phyloP scores from a whole-genome alignment of 2,113 vertebrate genomes.

The Stercorarius parasiticus region DNA sequence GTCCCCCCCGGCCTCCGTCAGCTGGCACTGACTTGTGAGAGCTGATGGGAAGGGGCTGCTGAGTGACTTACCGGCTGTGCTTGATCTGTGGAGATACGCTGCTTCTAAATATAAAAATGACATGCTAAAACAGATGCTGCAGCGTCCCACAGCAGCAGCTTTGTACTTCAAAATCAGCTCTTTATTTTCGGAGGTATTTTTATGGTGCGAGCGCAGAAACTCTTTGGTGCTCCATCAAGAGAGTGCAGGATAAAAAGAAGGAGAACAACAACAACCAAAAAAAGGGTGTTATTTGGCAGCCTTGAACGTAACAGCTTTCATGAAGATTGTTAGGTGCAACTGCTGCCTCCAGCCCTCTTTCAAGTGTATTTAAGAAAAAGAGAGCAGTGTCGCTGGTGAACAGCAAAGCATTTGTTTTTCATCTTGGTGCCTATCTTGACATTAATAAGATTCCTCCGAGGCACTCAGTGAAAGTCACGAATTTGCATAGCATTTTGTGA shows the following conservation, averaged over 20 bases:
- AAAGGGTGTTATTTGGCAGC: neutral
- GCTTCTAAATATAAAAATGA: conserved; percentile 43
- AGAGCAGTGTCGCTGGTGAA: neutral
- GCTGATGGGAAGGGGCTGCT: neutral
- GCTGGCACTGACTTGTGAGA: neutral
- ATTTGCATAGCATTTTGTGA: neutral
- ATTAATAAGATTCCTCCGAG: conserved; percentile 8
- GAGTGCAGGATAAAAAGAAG: neutral
- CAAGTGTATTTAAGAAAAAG: conserved; percentile 4
- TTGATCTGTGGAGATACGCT: neutral
- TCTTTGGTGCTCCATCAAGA: neutral
- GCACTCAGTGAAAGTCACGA: neutral
- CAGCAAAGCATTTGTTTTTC: neutral
- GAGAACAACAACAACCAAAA: neutral
- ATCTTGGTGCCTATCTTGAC: neutral
- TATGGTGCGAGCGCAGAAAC: neutral
- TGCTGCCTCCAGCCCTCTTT: conserved; percentile 18
- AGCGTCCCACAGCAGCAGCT: conserved; percentile 12
- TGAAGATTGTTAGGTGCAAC: neutral
- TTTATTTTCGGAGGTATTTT: neutral
- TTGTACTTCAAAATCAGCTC: conserved; percentile 8
- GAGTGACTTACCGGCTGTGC: neutral
- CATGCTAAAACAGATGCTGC: conserved; percentile 33
- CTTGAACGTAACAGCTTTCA: neutral
- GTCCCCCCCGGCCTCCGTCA: accelerated